Conservation (phyloP, 2,888 invertebrate genomes). For the Chloroclysta siterata region DNA sequence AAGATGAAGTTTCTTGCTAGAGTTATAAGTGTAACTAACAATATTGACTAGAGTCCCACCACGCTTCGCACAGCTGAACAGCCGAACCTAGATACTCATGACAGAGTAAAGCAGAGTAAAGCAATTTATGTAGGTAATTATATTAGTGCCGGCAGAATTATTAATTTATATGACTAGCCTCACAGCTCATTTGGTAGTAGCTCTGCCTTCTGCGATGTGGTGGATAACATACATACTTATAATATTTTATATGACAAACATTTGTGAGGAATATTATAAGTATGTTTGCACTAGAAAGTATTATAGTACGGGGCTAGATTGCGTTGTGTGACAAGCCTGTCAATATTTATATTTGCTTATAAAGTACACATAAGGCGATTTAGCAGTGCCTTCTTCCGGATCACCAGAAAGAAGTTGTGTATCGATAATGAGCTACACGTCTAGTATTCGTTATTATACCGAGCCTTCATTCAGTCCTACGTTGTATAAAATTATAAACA, state of each 20-base stretch:
- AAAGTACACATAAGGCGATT: not conserved
- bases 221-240: too few relatives aligned
- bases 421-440: too few relatives aligned
- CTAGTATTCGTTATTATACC: not conserved
- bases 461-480: not conserved
- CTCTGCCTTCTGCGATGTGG: too few relatives aligned
- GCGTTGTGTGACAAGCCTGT: too few relatives aligned
- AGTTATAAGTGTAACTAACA: conserved; percentile 23
- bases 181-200: too few relatives aligned
- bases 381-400: not conserved
- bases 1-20: conserved; percentile 26
- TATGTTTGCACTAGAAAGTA: too few relatives aligned
- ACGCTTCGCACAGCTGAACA: not conserved
- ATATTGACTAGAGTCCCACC: conserved; percentile 18
- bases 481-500: conserved; percentile 19
- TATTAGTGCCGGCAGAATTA: not conserved
- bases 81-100: conserved; percentile 1
- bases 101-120: conserved; percentile 2
- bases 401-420: too few relatives aligned
- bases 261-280: too few relatives aligned
- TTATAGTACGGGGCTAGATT: too few relatives aligned
- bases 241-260: too few relatives aligned
- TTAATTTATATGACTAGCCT: too few relatives aligned
- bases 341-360: too few relatives aligned
- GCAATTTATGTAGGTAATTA: not conserved